Conservation (phyloP, 2,113 vertebrate genomes). For the Meleagris gallopavo region DNA sequence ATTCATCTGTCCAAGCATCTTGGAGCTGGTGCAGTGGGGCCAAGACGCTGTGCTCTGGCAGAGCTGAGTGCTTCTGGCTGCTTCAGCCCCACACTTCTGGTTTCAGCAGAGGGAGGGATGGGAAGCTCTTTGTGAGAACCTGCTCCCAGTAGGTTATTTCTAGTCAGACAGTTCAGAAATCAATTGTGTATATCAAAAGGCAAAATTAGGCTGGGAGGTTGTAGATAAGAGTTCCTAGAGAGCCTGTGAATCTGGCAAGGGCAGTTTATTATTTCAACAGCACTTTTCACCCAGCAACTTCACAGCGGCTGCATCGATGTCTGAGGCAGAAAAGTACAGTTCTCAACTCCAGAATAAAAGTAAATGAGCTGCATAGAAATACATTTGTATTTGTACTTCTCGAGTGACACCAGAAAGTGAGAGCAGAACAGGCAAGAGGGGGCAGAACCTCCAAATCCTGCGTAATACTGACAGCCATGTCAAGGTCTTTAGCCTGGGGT, state of each 20-base stretch:
- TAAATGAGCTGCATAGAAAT: neutral
- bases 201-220: neutral
- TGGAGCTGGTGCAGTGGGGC: neutral
- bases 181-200: neutral
- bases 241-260: neutral
- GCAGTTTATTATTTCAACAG: neutral
- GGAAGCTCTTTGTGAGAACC: neutral
- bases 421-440: neutral
- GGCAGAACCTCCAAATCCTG: neutral
- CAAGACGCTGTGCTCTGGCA: accelerated
- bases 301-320: neutral
- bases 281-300: neutral
- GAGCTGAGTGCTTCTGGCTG: neutral
- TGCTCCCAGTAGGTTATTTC: neutral
- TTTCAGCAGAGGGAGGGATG: neutral
- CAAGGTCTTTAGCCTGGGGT: neutral
- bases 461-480: neutral
- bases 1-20: neutral
- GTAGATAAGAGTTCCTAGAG: neutral
- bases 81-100: neutral
- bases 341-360: neutral
- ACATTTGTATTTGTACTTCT: neutral
- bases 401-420: neutral
- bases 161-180: neutral
- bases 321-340: neutral